Evolutionary conservation across 2,888 invertebrate genomes (phyloP).

Genomic region (Nemurella pictetii): DNA sequence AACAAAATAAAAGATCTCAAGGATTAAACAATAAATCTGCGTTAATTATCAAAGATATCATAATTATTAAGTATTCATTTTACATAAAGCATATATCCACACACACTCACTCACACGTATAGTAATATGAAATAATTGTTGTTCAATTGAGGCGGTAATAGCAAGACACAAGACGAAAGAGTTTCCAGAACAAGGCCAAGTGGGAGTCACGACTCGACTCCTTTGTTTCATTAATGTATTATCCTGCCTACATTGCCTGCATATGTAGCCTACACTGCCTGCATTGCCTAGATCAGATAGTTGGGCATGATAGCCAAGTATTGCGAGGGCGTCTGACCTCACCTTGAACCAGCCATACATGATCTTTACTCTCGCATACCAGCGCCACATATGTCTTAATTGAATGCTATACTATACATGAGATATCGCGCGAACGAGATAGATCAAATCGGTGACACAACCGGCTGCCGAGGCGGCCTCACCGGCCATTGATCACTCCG

Average conservation of each 20-base stretch:
- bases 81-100: neutral
- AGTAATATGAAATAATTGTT: neutral
- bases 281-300: too few relatives aligned
- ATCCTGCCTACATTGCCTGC: too few relatives aligned
- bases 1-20: neutral
- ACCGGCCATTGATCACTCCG: neutral
- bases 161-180: neutral
- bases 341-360: conserved; percentile 7
- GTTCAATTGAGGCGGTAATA: neutral
- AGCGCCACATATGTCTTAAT: neutral
- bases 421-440: neutral
- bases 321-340: conserved; percentile 10
- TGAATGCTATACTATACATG: too few relatives aligned
- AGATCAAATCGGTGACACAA: neutral
- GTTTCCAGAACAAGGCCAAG: conserved; percentile 2
- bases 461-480: neutral
- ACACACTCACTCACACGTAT: neutral
- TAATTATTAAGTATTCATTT: conserved; percentile 4
- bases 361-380: neutral
- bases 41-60: conserved; percentile 7
- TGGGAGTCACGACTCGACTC: conserved; percentile 1
- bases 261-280: too few relatives aligned
- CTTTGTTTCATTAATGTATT: conserved; percentile 10
- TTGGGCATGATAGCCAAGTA: neutral
- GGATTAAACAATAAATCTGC: neutral